Evolutionary conservation across 2,888 invertebrate genomes (phyloP), one percentile per base, ranked within the genome.

Genomic region (Harmothoe impar): DNA sequence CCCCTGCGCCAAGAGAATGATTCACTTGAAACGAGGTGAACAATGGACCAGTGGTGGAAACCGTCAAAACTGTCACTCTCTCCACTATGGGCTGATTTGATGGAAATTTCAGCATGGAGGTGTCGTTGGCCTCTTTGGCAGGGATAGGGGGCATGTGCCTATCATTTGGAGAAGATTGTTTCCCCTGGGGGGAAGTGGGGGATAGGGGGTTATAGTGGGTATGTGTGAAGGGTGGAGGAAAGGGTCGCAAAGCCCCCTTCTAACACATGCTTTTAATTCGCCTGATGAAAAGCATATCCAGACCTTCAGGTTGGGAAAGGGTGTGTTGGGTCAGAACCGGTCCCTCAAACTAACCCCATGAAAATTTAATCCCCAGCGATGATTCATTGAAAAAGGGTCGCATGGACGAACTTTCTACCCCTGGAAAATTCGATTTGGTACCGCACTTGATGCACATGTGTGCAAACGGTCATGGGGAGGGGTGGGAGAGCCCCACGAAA

Each of bases 381-480:
- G 86, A 86, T 86, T 86, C 86, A 86, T 56, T 54, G 86, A 29
- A 86, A 54, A n/a, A 20, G 33, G 86, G 86, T 86, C 86, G 31
- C 33, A 56, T 54, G 20, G 86, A 31, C 56, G 86, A 86, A 86
- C 86, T 86, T 86, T 20, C 17, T 12, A 25, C 54, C 29, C 17
- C 52, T 17, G 86, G 31, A 54, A 86, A 86, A 86, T 86, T 86
- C 86, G 86, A 86, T 86, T 86, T 86, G 86, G 86, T 12, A n/a
- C 25, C n/a, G 52, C 86, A 86, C 86, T 86, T 86, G 86, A 52
- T 86, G 86, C 86, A 31, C 29, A 10, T 23, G n/a, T 51, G 84
- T 35, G 84, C 20, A 10, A n/a, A n/a, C 20, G 29, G 54, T 0
- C 43, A 51, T 33, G 43, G 84, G 20, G 35, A 20, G 35, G 51